phyloP scores from a whole-genome alignment of 2,113 vertebrate species.

The Thomomys bottae region DNA sequence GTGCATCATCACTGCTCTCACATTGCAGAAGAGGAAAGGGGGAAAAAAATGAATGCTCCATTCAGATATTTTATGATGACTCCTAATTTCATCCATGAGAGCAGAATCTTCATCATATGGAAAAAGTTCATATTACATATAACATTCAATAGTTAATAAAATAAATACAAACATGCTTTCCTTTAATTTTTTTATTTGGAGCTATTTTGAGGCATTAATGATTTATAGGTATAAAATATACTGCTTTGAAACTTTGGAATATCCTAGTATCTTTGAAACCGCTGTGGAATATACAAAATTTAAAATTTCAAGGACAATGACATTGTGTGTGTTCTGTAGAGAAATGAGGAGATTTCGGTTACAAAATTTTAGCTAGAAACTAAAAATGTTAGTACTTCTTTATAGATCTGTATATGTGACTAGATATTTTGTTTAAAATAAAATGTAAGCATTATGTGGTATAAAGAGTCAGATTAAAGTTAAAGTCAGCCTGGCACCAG shows the following conservation, averaged over 20 bases:
- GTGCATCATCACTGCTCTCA: neutral
- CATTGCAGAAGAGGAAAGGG: neutral
- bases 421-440: neutral
- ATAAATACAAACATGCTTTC: conserved; percentile 53
- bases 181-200: conserved; percentile 60
- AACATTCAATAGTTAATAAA: conserved; percentile 30
- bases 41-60: neutral
- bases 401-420: neutral
- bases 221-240: conserved; percentile 79
- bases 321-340: conserved; percentile 18
- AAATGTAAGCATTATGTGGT: neutral
- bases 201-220: conserved; percentile 70
- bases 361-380: conserved; percentile 1
- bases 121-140: neutral
- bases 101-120: neutral
- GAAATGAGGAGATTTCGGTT: neutral
- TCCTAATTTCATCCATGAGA: neutral
- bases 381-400: conserved; percentile 15
- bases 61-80: neutral
- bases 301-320: conserved; percentile 34
- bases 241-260: conserved; percentile 75
- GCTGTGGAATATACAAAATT: neutral
- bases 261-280: conserved; percentile 47
- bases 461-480: neutral
- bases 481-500: too few species aligned